These are phyloP conservation scores for Stictonetta naevosa DNA, from an alignment of 2,113 vertebrate species.

Conservation along the genomic window DNA sequence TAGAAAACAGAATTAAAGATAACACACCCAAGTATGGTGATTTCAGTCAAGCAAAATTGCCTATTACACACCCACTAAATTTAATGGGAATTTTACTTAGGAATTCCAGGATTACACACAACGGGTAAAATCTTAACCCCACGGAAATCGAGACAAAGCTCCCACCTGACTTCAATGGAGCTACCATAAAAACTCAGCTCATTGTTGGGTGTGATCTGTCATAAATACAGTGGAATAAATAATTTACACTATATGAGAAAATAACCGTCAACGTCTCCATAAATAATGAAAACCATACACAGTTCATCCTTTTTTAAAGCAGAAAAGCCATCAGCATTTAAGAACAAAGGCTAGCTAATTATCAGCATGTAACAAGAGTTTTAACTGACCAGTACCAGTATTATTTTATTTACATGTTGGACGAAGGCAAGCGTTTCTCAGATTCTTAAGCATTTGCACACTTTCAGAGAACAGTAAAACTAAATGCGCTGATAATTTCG, in stretches of 20 bases:
- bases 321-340: neutral
- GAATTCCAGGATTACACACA: neutral
- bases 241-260: conserved; percentile 5
- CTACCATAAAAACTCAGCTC: neutral
- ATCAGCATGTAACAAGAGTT: conserved; percentile 10
- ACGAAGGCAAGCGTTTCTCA: conserved; percentile 16
- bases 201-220: neutral
- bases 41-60: neutral
- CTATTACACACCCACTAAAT: neutral
- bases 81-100: neutral
- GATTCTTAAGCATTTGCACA: neutral
- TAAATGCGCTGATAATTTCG: accelerated
- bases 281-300: conserved; percentile 29
- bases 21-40: neutral
- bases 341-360: neutral
- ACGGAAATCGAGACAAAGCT: neutral
- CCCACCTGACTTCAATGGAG: neutral
- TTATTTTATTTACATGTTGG: conserved; percentile 39
- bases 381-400: neutral
- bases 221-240: conserved; percentile 42
- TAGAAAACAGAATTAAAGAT: neutral
- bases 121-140: neutral
- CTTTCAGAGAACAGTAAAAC: conserved; percentile 11
- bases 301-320: neutral
- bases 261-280: neutral